Percentiles rank a stretch among this genome's conserved stretches.
Evolutionary conservation across 92 coral and sea anemone genomes (phyloP).

Genomic region (Pocillopora meandrina): DNA sequence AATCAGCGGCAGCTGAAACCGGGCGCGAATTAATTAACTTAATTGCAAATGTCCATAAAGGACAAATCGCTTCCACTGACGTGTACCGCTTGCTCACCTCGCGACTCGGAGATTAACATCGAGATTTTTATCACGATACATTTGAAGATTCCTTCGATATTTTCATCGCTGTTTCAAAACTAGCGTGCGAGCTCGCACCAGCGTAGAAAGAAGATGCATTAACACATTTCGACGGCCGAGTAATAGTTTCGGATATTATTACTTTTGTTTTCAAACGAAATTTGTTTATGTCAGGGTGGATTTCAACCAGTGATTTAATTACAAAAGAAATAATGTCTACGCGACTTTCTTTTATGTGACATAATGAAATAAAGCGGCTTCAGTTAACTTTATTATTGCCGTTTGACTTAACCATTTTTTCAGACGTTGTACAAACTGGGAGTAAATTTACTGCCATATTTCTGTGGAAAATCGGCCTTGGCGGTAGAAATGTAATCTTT

Average conservation of each 20-base stretch:
- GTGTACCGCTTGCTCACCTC: constrained; percentile 24
- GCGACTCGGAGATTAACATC: constrained; percentile 24
- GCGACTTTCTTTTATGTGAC: background rate
- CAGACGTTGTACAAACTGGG: background rate
- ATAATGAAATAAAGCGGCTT: constrained; percentile 14
- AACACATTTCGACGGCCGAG: background rate
- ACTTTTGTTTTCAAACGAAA: background rate
- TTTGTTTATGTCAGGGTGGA: constrained; percentile 24
- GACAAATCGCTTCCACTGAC: constrained; percentile 27
- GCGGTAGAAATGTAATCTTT: background rate
- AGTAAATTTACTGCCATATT: background rate
- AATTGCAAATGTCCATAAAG: constrained; percentile 53
- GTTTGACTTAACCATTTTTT: background rate
- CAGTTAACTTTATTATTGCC: constrained; percentile 11
- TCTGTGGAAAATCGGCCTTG: background rate
- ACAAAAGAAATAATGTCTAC: constrained; percentile 8
- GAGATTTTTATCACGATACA: constrained; percentile 26
- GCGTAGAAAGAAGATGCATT: constrained; percentile 7
- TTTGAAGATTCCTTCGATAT: constrained; percentile 23
- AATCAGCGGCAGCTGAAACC: constrained; percentile 50
- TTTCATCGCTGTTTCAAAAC: constrained; percentile 25
- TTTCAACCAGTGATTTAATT: constrained; percentile 16
- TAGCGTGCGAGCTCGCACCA: constrained; percentile 6
- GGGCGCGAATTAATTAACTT: constrained; percentile 56
- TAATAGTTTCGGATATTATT: background rate